Evolutionary conservation across 2,797 vertebrate genomes (phyloP).

Genomic region (Lerista edwardsae): DNA sequence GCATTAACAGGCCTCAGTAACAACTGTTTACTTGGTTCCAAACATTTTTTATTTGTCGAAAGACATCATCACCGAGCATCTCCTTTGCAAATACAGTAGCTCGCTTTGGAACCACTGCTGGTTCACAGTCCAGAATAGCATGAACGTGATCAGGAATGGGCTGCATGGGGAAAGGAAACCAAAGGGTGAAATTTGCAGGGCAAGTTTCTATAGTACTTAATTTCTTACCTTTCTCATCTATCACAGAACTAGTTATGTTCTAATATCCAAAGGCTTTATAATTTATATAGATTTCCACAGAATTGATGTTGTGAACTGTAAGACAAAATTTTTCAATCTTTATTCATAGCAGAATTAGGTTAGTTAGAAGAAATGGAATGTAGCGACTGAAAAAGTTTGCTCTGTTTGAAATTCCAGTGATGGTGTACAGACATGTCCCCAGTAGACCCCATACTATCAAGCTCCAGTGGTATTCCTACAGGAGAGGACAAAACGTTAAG

Average conservation of each 20-base stretch:
- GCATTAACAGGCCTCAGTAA: neutral
- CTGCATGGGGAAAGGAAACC: neutral
- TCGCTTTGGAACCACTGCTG: neutral
- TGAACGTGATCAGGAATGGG: neutral
- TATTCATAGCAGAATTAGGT: neutral
- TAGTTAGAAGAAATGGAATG: neutral
- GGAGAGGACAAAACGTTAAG: too few relatives aligned
- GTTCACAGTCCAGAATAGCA: neutral
- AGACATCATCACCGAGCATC: neutral
- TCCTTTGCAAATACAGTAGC: neutral
- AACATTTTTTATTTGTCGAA: neutral
- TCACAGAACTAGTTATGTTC: constrained; percentile 12
- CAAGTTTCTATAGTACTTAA: constrained; percentile 3
- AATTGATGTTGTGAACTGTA: constrained; percentile 27
- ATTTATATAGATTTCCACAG: constrained; percentile 16
- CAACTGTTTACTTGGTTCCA: neutral
- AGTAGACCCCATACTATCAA: neutral
- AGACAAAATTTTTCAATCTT: constrained; percentile 1
- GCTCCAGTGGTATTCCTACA: too few relatives aligned
- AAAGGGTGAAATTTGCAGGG: neutral
- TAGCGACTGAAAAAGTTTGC: too few relatives aligned
- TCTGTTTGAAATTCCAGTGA: too few relatives aligned
- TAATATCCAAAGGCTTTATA: constrained; percentile 20
- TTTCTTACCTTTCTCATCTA: constrained; percentile 1
- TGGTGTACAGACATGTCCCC: neutral